Base-by-base conservation (phyloP, 2,888 invertebrate genomes). In the Dichetophora obliterata region DNA sequence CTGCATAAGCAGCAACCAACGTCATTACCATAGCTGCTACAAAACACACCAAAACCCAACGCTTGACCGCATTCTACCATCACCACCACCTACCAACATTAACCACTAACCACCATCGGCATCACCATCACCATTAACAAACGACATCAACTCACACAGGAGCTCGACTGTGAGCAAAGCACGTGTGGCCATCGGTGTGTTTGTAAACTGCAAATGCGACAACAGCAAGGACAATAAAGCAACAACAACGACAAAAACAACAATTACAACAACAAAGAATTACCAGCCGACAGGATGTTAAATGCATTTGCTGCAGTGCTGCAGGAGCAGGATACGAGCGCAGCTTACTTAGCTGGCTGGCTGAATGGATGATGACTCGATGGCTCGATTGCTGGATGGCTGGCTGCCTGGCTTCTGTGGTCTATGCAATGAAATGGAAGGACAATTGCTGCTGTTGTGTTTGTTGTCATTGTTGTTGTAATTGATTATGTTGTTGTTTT, bases 341-440 rank as follows among this genome's bases (percentile, higher is more conserved):
- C 43, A 43, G 14, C 43, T 43, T 43, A 43, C 43, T 43, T 43
- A 14, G 14, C 43, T 43, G 14, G 11, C 11, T 43, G 43, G 43
- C 43, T 43, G 43, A 3, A 1, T 43, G 43, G 3, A 43, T 43
- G 14, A 43, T 43, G 14, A 14, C 43, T 43, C 11, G 43, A 43
- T 43, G 43, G 37, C 37, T 37, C 5, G 37, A 3, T 37, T 1
- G 43, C 14, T 43, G 11, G 43, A 1, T 43, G 43, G 22, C 22
- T 57, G 57, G 22, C 24, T 14, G 24, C 16, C 59, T 27, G 11
- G 24, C 3, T 27, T 14, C 27, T 16, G 27, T 11, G 27, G 27
- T 22, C 59, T 59, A 59, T 59, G 24, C 59, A 59, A 59, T 59
- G 59, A 59, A 59, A 59, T 27, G 59, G 59, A 59, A 54, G 59